These are phyloP conservation scores for Lordiphosa andalusiaca DNA, from an alignment of 2,888 invertebrate genomes.

Conservation along the genomic window DNA sequence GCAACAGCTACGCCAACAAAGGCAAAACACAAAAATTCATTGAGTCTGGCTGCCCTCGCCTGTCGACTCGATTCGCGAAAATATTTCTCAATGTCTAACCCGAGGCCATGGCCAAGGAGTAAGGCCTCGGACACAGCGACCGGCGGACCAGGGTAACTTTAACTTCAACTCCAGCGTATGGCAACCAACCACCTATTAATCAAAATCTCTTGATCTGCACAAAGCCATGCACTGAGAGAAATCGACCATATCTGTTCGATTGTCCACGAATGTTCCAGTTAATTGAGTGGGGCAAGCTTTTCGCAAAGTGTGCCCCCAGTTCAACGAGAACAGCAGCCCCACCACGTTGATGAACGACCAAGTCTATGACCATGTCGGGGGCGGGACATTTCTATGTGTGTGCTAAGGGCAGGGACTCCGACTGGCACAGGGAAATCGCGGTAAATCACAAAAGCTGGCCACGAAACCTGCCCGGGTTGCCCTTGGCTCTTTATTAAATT, in stretches of 20 bases:
- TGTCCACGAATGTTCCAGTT: constrained; percentile 7
- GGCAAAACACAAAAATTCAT: constrained; percentile 43
- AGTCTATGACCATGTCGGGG: constrained; percentile 27
- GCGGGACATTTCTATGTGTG: constrained; percentile 12
- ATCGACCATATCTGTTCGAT: constrained; percentile 1
- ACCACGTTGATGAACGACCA: constrained; percentile 68
- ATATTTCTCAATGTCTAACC: constrained; percentile 75
- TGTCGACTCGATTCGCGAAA: constrained; percentile 73
- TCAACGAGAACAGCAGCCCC: constrained; percentile 50
- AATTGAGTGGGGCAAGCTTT: constrained; percentile 52
- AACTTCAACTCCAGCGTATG: constrained; percentile 32
- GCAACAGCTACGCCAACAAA: not conserved
- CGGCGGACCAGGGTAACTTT: constrained; percentile 11
- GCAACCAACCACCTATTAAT: constrained; percentile 64
- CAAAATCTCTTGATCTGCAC: constrained; percentile 72
- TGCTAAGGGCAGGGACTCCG: constrained; percentile 21
- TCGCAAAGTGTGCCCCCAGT: constrained; percentile 59
- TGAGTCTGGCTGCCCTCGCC: constrained; percentile 54
- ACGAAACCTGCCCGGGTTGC: constrained; percentile 49
- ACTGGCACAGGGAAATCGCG: constrained; percentile 46
- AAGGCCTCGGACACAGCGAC: constrained; percentile 15
- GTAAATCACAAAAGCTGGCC: constrained; percentile 70
- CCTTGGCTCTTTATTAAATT: constrained; percentile 75
- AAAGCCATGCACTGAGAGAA: constrained; percentile 63
- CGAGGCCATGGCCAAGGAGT: constrained; percentile 48